Evolutionary conservation across 2,888 invertebrate species (phyloP).

Genomic region (Neria commutata): DNA sequence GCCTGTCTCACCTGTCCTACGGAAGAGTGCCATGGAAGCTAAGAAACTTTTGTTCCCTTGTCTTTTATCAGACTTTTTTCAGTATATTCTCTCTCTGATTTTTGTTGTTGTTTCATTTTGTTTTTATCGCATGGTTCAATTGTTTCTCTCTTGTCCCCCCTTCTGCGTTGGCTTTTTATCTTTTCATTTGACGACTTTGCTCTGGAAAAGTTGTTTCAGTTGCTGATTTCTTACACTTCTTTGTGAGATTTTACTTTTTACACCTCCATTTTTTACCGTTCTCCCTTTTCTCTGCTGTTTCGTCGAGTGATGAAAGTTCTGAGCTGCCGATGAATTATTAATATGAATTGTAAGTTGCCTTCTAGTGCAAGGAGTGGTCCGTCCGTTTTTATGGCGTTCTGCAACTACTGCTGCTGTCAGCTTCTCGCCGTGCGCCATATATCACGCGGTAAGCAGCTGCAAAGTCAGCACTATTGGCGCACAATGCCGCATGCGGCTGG

Average conservation of each 20-base stretch:
- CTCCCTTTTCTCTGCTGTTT: slow-evolving; percentile 17
- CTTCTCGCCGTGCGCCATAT: slow-evolving; percentile 33
- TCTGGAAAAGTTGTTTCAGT: neutral
- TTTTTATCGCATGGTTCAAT: slow-evolving; percentile 10
- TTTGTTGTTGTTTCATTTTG: neutral
- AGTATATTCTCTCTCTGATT: neutral
- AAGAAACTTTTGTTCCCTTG: neutral
- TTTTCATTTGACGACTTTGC: neutral
- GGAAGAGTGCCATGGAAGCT: neutral
- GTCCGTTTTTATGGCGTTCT: neutral
- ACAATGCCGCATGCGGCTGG: no score
- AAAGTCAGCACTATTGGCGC: no score
- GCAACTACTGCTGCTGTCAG: neutral
- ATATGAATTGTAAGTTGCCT: slow-evolving; percentile 51
- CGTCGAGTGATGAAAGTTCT: slow-evolving; percentile 47
- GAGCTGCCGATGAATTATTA: slow-evolving; percentile 56
- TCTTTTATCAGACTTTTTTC: neutral
- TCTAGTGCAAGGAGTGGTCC: slow-evolving; percentile 30
- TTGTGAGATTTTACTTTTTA: slow-evolving; percentile 11
- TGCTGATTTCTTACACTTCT: neutral
- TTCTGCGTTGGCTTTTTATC: neutral
- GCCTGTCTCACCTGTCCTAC: slow-evolving; percentile 7
- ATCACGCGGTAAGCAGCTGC: slow-evolving; percentile 50
- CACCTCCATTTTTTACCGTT: slow-evolving; percentile 14
- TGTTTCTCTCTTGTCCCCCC: slow-evolving; percentile 3